Evolutionary conservation across 2,888 invertebrate species (phyloP).

Genomic region (Cacoxenus indagator): DNA sequence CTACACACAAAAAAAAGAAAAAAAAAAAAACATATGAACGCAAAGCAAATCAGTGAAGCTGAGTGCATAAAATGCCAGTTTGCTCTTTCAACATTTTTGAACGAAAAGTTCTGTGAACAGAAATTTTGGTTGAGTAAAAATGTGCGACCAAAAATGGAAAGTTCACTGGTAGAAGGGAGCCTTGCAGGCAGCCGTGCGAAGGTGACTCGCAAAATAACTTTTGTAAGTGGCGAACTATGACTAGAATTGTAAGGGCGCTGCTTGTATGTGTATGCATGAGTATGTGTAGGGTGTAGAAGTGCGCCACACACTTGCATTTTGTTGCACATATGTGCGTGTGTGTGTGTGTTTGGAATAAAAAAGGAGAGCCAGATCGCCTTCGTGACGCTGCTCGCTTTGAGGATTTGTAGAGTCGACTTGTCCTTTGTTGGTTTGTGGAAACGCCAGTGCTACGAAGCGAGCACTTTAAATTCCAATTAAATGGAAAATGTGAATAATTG

Average conservation of each 20-base stretch:
- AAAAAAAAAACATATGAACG: no score
- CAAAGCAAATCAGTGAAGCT: neutral
- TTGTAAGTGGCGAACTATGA: neutral
- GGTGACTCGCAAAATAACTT: conserved; percentile 6
- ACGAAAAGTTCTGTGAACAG: neutral
- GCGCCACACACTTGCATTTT: no score
- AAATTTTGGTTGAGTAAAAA: neutral
- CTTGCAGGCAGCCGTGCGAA: neutral
- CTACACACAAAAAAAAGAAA: no score
- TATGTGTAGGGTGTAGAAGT: neutral
- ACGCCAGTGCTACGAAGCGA: conserved; percentile 11
- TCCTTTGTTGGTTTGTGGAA: neutral
- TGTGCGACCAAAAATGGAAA: neutral
- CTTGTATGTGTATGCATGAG: no score
- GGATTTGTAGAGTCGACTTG: neutral
- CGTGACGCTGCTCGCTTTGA: neutral
- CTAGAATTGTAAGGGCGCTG: no score
- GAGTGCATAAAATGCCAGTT: neutral
- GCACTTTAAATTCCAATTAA: conserved; percentile 68
- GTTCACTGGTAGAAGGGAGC: neutral
- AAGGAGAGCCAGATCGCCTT: no score
- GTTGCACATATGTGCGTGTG: neutral
- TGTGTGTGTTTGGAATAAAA: no score
- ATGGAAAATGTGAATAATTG: conserved; percentile 67
- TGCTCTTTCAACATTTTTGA: neutral